Evolutionary conservation across 1,140 invertebrate species (phyloP), one percentile per base, ranked within the genome.

Genomic region (Brachionus rubens): DNA sequence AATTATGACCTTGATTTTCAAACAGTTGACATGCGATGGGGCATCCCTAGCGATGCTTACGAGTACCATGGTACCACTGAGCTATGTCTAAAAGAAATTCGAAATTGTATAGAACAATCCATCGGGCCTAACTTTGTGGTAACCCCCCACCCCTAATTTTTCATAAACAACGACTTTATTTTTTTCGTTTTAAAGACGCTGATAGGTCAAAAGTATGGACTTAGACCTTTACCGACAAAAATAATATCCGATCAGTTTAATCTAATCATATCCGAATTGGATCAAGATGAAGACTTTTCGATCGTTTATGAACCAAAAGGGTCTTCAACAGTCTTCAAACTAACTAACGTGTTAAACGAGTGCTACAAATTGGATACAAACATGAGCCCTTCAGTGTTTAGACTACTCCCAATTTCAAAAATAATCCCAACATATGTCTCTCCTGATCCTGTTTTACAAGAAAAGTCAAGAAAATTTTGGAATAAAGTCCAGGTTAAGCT

Each of bases 131-230:
- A 81, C 76, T 84, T 83, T 81, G 79, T 84, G 46, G 83, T 83
- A 19, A 54, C 10, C 40, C 50, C 1, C 9, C 41, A n/a, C 16
- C n/a, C 43, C 52, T 59, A 12, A 41, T 33, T 56, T 48, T 36
- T 26, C 19, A 47, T 95, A 96, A 93, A 93, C 62, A 92, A 92
- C 93, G 86, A 83, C 77, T 10, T 24, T 3, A 46, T 14, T 16
- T 46, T 10, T 40, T 41, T 4, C 4, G 12, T 24, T 19, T 47
- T 28, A 12, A 19, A 92, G 87, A 93, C 96, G 21, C 96, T 98
- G 81, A 86, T 98, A 0, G 95, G 95, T 0, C 95, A 98, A 86
- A 98, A 98, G 83, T 98, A 98, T 83, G 96, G 96, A 3, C 98
- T 98, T 81, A 88, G 96, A 10, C 95, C 95, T 1, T 94, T 98